Base-by-base conservation (phyloP, 1,140 invertebrate species). In the Solenopsis fugax region DNA sequence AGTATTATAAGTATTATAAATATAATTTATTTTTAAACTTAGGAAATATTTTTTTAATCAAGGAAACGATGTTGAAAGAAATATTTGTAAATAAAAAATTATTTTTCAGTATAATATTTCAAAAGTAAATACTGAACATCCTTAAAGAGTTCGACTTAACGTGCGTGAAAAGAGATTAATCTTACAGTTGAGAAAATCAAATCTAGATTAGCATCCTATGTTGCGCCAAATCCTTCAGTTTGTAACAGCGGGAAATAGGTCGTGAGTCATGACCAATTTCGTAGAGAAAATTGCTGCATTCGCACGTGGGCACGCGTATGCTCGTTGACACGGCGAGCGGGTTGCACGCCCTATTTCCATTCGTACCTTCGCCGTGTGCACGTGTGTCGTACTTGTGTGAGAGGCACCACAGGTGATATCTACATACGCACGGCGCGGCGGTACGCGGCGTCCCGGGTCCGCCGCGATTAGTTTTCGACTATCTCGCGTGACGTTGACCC, bases 281-380 rank as follows among this genome's bases (percentile, higher is more conserved):
- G 29, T 34, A 4, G 71, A 34, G 71, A 73, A 73, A 73, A 73
- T 77, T 45, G 41, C 73, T 41, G 9, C 18, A n/a, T 50, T 73
- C 34, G 54, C 67, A 73, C 78, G 45, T 56, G 64, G 48, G 37
- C 81, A 78, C 62, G 73, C 29, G 56, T 54, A 62, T 72, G 58
- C 64, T 56, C 80, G 71, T 73, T 67, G 88, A 88, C 58, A 89
- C 71, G 86, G 71, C 60, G 87, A 87, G 84, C 88, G 86, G 76
- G 62, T 78, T 80, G 77, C 88, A 91, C 85, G 89, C 87, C 89
- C 91, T 91, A 91, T 89, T 91, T 91, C 80, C 87, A 86, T 73
- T 87, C 52, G 75, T 62, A 50, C 71, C 75, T 67, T 82, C 58
- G 77, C 52, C 85, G 41, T 16, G 29, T 50, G 58, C 58, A 58